Base-by-base conservation (phyloP, 2,888 invertebrate species). In the Lasioglossum oenotherae region DNA sequence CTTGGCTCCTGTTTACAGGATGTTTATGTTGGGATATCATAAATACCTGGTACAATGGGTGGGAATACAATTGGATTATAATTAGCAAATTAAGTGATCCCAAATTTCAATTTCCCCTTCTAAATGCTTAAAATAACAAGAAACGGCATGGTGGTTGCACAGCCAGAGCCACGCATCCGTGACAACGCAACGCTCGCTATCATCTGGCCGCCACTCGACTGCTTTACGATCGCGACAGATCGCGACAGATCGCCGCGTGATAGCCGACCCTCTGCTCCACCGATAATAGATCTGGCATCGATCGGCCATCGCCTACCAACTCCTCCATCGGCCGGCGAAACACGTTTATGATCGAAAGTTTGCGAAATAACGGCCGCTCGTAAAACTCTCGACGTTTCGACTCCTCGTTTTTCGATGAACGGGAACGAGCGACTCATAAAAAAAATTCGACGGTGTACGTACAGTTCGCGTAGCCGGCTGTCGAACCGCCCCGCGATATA, bases 101-200 rank as follows among this genome's bases (percentile, higher is more conserved):
- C 14, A 14, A 46, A 46, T 46, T 46, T 46, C 14, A 46, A 14
- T 46, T 46, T 46, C 14, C 4, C 44, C 44, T 16, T 46, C 4
- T 0, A 16, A 46, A 16, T 19, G 16, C 0, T 46, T 46, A 53
- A 23, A 23, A 53, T 53, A 53, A 53, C 8, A 53, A 8, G 49
- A 23, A 49, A 53, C 49, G 85, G 83, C 87, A 87, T 35, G 73
- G 2, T 19, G 85, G 82, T 72, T 85, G 49, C 86, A 78, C 23
- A 53, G 80, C 81, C 82, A 89, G 92, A 91, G 91, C 85, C 88
- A 80, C 57, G 67, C n/a, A 35, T 79, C 88, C 87, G 89, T 91
- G 87, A 91, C 91, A 91, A 88, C 87, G 89, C 80, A 74, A 83
- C 90, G 82, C 71, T 64, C 74, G 74, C 73, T 79, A 84, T 86